Base-by-base conservation (phyloP, 1,140 invertebrate genomes). In the Wasmannia auropunctata region DNA sequence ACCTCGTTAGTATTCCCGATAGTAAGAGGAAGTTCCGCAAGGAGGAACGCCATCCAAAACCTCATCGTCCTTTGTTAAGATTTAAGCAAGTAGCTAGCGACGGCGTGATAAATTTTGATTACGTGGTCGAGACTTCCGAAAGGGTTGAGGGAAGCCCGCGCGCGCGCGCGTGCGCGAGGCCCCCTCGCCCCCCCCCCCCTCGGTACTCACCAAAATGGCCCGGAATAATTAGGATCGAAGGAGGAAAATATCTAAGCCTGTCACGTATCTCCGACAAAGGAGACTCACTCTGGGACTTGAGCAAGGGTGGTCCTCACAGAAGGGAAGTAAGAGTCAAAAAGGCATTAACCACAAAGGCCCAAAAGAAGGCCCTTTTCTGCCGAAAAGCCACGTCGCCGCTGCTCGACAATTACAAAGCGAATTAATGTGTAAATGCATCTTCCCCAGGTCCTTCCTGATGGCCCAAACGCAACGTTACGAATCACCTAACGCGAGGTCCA, bases 191-290 rank as follows among this genome's bases (percentile, higher is more conserved):
- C 8, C 31, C 34, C 10, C 49, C 51, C 0, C 11, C n/a, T n/a
- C n/a, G 0, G 6, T 51, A 31, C 49, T 11, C 14, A 22, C 2
- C 22, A 72, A 19, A 81, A 76, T 72, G 85, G 86, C 69, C 22
- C 70, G 58, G 88, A 88, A 90, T 90, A 90, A 90, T 90, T 86
- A 90, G 86, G 67, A 88, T 88, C 77, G 85, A 86, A 72, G 37
- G 63, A 86, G 63, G 88, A 90, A 90, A 90, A 90, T 90, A 90
- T 86, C 88, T 86, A 90, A 90, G 86, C 89, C 63, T 54, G 89
- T 90, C 89, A 90, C 89, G 89, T 90, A 90, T 67, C 40, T n/a
- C 76, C 58, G 49, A 65, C 83, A 90, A 90, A 90, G 77, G 58
- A 56, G 40, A n/a, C n/a, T 49, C 76, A 43, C 65, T n/a, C n/a